Conservation (phyloP, 2,888 invertebrate species). For the Cheilosia impressa region DNA sequence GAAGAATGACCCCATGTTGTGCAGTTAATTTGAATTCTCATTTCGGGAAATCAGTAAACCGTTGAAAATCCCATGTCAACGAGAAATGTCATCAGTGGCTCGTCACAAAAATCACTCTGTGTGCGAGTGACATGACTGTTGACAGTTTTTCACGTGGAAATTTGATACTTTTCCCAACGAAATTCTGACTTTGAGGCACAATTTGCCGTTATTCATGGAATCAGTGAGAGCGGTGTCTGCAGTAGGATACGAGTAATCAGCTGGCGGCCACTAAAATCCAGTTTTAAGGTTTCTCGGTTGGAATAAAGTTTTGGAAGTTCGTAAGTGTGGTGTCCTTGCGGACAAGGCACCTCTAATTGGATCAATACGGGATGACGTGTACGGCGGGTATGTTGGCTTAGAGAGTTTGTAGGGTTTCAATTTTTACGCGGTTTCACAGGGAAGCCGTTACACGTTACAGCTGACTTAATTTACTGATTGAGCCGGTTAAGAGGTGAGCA, state of each 20-base stretch:
- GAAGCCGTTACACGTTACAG: slow-evolving; percentile 62
- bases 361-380: slow-evolving; percentile 63
- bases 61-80: slow-evolving; percentile 72
- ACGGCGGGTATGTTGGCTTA: slow-evolving; percentile 4
- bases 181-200: slow-evolving; percentile 21
- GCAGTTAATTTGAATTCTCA: slow-evolving; percentile 60
- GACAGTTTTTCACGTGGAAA: slow-evolving; percentile 75
- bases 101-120: slow-evolving; percentile 36
- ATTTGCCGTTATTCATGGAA: slow-evolving; percentile 62
- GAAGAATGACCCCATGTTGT: slow-evolving; percentile 45
- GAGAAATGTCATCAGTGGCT: slow-evolving; percentile 58
- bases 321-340: slow-evolving; percentile 56
- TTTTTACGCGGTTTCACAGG: slow-evolving; percentile 12
- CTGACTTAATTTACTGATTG: slow-evolving; percentile 52
- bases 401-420: slow-evolving; percentile 62
- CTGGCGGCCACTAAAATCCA: slow-evolving; percentile 44
- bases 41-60: slow-evolving; percentile 59
- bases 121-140: slow-evolving; percentile 64
- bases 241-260: slow-evolving; percentile 34
- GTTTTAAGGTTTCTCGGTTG: slow-evolving; percentile 63
- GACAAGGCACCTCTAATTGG: slow-evolving; percentile 70
- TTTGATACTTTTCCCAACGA: slow-evolving; percentile 65
- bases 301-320: slow-evolving; percentile 52
- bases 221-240: slow-evolving; percentile 24
- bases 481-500: slow-evolving; percentile 38